Percentiles rank a stretch among this genome's conserved stretches.
Evolutionary conservation across 2,797 vertebrate genomes (phyloP).

Genomic region (Characodon lateralis): DNA sequence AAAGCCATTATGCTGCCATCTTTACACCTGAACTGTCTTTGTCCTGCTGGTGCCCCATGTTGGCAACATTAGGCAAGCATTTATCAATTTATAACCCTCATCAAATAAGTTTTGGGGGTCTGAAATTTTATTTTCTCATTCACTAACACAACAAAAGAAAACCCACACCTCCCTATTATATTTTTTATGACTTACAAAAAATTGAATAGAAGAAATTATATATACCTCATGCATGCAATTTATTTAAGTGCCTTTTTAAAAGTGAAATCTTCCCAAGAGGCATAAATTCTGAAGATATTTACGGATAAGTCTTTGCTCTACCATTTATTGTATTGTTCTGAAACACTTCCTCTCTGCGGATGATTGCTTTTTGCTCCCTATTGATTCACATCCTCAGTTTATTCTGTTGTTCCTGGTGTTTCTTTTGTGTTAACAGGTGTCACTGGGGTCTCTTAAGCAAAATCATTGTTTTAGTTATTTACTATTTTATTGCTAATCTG

Average conservation of each 20-base stretch:
- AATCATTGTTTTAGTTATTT: not conserved
- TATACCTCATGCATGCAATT: not conserved
- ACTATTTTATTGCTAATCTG: not conserved
- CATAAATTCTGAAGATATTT: not conserved
- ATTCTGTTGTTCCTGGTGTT: conserved; percentile 19
- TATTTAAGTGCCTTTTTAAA: not conserved
- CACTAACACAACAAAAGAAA: not conserved
- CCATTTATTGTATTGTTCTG: conserved; percentile 23
- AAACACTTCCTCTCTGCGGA: conserved; percentile 15
- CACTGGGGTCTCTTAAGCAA: not conserved
- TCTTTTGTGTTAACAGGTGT: conserved; percentile 24
- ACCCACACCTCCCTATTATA: not conserved
- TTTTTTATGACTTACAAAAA: not conserved
- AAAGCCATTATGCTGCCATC: no score
- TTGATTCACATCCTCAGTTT: conserved; percentile 39
- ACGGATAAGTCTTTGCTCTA: not conserved
- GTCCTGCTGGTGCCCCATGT: no score
- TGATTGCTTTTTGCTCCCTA: conserved; percentile 19
- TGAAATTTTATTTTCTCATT: not conserved
- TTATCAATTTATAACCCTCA: not conserved
- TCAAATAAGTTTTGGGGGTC: not conserved
- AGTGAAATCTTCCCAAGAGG: not conserved
- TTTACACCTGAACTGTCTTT: no score
- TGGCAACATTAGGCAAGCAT: no score
- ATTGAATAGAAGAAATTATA: not conserved